Percentiles rank a stretch among this genome's conserved stretches.
phyloP scores from a whole-genome alignment of 2,888 invertebrate genomes.

The Sialis lutaria region DNA sequence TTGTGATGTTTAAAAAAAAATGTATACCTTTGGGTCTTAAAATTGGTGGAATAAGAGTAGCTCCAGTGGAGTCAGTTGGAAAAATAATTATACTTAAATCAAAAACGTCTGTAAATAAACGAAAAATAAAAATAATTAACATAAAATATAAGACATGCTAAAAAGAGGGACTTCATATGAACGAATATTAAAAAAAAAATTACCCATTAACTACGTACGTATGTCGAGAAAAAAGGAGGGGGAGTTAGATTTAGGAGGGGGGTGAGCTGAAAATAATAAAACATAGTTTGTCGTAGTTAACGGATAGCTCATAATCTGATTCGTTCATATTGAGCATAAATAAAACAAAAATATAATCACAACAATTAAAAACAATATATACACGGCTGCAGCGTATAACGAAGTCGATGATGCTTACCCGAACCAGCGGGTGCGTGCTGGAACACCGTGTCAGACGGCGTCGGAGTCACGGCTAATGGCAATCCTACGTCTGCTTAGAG shows the following conservation, averaged over 20 bases:
- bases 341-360: too few relatives aligned
- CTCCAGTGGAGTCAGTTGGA: slow-evolving; percentile 59
- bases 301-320: too few relatives aligned
- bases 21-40: slow-evolving; percentile 50
- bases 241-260: too few relatives aligned
- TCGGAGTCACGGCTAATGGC: slow-evolving; percentile 42
- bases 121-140: slow-evolving; percentile 13
- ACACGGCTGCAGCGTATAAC: too few relatives aligned
- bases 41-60: slow-evolving; percentile 49
- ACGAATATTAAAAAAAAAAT: too few relatives aligned
- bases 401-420: slow-evolving; percentile 34
- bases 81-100: slow-evolving; percentile 56
- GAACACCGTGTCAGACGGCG: slow-evolving; percentile 45
- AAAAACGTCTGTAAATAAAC: slow-evolving; percentile 49
- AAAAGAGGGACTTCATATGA: background rate
- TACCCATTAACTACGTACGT: too few relatives aligned
- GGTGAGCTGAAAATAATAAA: too few relatives aligned
- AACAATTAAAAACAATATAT: too few relatives aligned
- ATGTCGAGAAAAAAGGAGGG: too few relatives aligned
- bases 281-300: too few relatives aligned
- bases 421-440: slow-evolving; percentile 50
- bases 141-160: slow-evolving; percentile 2
- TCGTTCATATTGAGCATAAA: too few relatives aligned
- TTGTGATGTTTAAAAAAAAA: too few relatives aligned
- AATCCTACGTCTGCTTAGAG: slow-evolving; percentile 31